Base-by-base conservation (phyloP, 2,113 vertebrate species). In the Australoheros scitulus region DNA sequence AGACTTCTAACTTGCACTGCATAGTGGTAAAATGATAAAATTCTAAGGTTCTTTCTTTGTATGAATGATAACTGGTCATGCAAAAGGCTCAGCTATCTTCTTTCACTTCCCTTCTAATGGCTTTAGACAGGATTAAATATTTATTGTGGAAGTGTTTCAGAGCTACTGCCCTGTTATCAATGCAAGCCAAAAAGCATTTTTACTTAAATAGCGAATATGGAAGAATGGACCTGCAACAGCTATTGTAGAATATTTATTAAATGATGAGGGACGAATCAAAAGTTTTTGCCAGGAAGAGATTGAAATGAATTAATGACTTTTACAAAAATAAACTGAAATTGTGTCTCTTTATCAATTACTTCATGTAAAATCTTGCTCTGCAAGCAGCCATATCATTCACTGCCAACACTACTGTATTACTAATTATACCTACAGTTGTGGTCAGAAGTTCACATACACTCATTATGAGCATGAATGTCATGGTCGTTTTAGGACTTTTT, bases 81-180 rank as follows among this genome's bases (percentile, higher is more conserved):
- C 3, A 70, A 68, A 70, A 20, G 65, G 14, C 90, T 82, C 82
- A 96, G 95, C 96, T 92, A 3, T 96, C 94, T 85, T 96, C 95
- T 84, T 96, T 96, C 59, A 96, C 94, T 83, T 96, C 95, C 90
- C 94, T 96, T 78, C 96, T 92, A 81, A 96, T 94, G 26, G 88
- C 36, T 93, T 96, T 96, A 13, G 93, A 90, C 9, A 96, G 89
- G 3, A 93, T 87, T 76, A 96, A 96, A 57, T 96, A 89, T 91
- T 96, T 96, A 86, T 94, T 92, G 34, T 95, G 93, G 75, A 96
- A 91, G 80, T 93, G 89, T 79, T 96, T 96, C n/a, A 96, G 93
- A 24, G 94, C 95, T 34, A 96, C 95, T 0, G 86, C 87, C 80
- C 92, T 93, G 32, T 95, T 95, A 81, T 95, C 95, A 81, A 95